A percentile compares a stretch with the other conserved stretches of the same genome.
These are phyloP conservation scores for Lasioglossum morio DNA, from an alignment of 2,888 invertebrate species.

Conservation along the genomic window DNA sequence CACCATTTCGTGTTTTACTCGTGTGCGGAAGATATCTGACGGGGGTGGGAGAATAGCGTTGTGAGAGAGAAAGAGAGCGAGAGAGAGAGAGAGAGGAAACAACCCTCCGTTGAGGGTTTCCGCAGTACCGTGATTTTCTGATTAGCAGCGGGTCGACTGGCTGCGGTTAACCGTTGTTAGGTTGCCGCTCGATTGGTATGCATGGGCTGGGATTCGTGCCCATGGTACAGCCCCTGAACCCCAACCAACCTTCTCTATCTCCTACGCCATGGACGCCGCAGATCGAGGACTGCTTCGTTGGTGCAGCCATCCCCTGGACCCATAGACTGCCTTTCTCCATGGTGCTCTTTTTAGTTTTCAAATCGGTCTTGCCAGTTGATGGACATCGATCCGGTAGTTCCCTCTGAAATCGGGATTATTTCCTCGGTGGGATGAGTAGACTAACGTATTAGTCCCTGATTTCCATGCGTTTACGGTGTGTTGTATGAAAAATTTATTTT, in stretches of 20 bases:
- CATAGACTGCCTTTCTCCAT: neutral
- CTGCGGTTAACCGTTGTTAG: conserved; percentile 84
- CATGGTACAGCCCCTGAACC: conserved; percentile 64
- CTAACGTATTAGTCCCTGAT: neutral
- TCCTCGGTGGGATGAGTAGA: neutral
- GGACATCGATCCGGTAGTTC: neutral
- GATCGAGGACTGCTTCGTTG: conserved; percentile 15
- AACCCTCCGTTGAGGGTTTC: conserved; percentile 79
- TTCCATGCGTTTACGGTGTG: too few species aligned
- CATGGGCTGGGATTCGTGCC: conserved; percentile 84
- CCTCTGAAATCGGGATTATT: neutral
- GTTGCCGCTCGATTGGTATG: conserved; percentile 83
- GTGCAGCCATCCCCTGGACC: neutral
- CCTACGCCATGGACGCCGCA: conserved; percentile 43
- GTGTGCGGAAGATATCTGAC: conserved; percentile 32
- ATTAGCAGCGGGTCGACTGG: conserved; percentile 84
- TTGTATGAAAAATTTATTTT: neutral
- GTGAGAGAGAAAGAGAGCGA: conserved; percentile 54
- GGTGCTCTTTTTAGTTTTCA: neutral
- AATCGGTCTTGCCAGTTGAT: neutral
- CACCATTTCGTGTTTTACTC: conserved; percentile 35
- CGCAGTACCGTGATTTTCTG: conserved; percentile 83
- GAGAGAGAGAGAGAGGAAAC: conserved; percentile 33
- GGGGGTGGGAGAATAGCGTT: conserved; percentile 45
- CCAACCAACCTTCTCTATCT: conserved; percentile 63